These are phyloP conservation scores for Rhineura floridana DNA, from an alignment of 2,113 vertebrate species.

Conservation along the genomic window DNA sequence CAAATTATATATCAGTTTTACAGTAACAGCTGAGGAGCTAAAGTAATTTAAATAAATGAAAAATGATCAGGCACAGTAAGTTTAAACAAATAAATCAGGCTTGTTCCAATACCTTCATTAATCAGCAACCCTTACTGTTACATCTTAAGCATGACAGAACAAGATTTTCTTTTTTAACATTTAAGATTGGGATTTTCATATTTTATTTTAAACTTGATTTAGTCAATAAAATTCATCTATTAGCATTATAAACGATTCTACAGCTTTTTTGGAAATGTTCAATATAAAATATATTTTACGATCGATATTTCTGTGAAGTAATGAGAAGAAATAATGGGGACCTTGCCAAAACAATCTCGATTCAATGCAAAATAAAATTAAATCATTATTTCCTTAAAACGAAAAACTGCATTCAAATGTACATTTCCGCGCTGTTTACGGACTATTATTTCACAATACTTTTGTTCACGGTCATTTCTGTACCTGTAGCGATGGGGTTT, in stretches of 20 bases:
- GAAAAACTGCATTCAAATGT: slow-evolving; percentile 11
- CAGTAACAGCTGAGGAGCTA: neutral
- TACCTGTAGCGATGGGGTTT: slow-evolving; percentile 82
- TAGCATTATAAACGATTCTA: neutral
- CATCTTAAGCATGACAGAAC: neutral
- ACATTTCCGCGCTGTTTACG: slow-evolving; percentile 13
- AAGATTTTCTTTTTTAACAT: neutral
- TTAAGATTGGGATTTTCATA: neutral
- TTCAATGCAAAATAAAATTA: neutral
- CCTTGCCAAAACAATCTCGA: neutral
- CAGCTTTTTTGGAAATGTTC: neutral
- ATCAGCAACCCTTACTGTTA: neutral
- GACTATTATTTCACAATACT: neutral
- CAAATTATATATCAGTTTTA: slow-evolving; percentile 33
- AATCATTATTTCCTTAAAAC: neutral
- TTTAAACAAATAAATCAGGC: neutral
- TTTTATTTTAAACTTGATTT: neutral
- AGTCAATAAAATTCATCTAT: neutral
- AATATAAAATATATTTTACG: neutral
- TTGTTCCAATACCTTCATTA: neutral
- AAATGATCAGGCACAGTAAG: neutral
- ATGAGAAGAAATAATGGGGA: neutral
- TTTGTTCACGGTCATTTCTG: neutral
- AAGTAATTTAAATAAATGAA: slow-evolving; percentile 28
- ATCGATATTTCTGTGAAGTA: neutral